Percentiles rank a stretch among this genome's conserved stretches.
Evolutionary conservation across 2,888 invertebrate species (phyloP).

Genomic region (Eupithecia dodoneata): DNA sequence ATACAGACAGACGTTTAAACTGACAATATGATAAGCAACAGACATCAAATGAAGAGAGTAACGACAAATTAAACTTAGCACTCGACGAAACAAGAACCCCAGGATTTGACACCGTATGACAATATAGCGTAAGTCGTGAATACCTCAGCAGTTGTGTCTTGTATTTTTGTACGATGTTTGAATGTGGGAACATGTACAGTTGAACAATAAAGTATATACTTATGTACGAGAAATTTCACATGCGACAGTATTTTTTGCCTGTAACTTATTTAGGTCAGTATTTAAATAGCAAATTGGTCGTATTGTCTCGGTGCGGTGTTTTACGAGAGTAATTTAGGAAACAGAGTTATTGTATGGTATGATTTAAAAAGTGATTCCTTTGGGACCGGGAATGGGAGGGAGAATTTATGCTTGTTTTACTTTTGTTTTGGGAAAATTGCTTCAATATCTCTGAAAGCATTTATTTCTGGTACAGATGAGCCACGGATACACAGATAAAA

Average conservation of each 20-base stretch:
- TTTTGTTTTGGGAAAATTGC: constrained; percentile 9
- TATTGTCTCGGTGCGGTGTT: constrained; percentile 41
- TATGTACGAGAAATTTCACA: constrained; percentile 57
- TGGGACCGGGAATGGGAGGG: not conserved
- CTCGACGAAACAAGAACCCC: not conserved
- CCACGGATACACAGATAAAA: not conserved
- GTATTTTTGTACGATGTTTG: constrained; percentile 44
- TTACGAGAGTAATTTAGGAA: constrained; percentile 38
- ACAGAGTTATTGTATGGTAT: constrained; percentile 28
- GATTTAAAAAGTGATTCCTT: constrained; percentile 18
- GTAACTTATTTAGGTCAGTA: constrained; percentile 56
- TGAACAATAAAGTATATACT: constrained; percentile 55
- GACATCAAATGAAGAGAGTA: constrained; percentile 30
- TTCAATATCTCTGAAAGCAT: constrained; percentile 20
- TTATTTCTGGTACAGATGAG: constrained; percentile 6
- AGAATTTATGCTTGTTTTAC: constrained; percentile 10
- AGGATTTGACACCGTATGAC: constrained; percentile 24
- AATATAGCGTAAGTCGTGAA: not conserved
- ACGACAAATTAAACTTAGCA: constrained; percentile 10
- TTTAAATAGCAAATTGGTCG: constrained; percentile 52
- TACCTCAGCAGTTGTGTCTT: constrained; percentile 4
- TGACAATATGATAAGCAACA: constrained; percentile 42
- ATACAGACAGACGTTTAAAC: constrained; percentile 36
- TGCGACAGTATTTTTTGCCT: constrained; percentile 50
- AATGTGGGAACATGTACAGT: constrained; percentile 54